Base-by-base conservation (phyloP, 2,113 vertebrate genomes). In the Sylvilagus bachmani region DNA sequence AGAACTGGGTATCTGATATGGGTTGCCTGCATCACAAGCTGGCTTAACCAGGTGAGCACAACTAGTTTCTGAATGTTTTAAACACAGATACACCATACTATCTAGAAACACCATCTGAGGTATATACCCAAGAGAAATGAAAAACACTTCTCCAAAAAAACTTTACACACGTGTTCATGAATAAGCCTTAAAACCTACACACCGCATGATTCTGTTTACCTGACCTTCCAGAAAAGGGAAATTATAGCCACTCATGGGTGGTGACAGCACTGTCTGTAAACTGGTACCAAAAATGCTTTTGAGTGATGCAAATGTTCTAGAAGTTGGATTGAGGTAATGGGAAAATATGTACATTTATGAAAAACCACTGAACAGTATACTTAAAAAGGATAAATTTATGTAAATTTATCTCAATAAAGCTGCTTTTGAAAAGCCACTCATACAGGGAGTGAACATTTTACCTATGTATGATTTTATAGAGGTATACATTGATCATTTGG, bases 91-190 rank as follows among this genome's bases (percentile, higher is more conserved):
- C 88, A 83, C 6, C 8, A 70, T 67, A 44, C 88, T 22, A 79
- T 31, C 17, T 61, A 93, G 62, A 85, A 89, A 85, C 80, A 84
- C 77, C 22, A 93, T 66, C 19, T 88, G 58, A 91, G 29, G 29
- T 79, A 90, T 93, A 74, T 73, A 58, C 16, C 13, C 19, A 36
- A 79, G 7, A 95, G 16, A 91, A 84, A 12, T 92, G 9, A 86
- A 92, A 86, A 51, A 36, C 31, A 74, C 2, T 21, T 70, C 27
- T 55, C 86, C 33, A 80, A 38, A 85, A 85, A 95, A 61, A 75
- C 14, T 21, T 71, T 24, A 85, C 0, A 38, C 16, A 13, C 89
- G 53, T 71, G 36, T 49, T 89, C 21, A 84, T 36, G 24, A 38
- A 64, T 80, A 7, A 91, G 78, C 19, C 44, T 79, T 29, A 81